Evolutionary conservation across 2,888 invertebrate genomes (phyloP).

Genomic region (Ptilodon capucinus): DNA sequence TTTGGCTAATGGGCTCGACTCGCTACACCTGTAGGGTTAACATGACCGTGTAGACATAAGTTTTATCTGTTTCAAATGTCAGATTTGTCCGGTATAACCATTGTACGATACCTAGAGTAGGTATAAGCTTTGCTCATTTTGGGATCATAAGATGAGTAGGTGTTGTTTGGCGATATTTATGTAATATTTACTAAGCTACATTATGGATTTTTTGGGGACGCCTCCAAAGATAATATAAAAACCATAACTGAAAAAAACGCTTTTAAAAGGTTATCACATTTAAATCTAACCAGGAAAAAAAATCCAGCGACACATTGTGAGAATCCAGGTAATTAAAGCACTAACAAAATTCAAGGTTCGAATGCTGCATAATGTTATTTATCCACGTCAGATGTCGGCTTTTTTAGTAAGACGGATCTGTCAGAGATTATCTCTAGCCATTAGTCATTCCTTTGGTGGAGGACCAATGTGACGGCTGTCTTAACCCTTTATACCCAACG

Average conservation of each 20-base stretch:
- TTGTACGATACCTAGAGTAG: too few species aligned
- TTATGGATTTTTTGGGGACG: too few species aligned
- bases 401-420: conserved; percentile 80
- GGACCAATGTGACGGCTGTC: conserved; percentile 78
- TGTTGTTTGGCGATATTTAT: too few species aligned
- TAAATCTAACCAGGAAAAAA: conserved; percentile 27
- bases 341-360: conserved; percentile 65
- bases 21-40: too few species aligned
- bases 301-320: conserved; percentile 68
- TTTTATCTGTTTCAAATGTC: too few species aligned
- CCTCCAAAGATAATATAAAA: too few species aligned
- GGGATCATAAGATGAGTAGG: too few species aligned
- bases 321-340: conserved; percentile 79
- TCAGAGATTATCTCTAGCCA: conserved; percentile 77
- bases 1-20: too few species aligned
- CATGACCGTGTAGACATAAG: too few species aligned
- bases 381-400: conserved; percentile 76
- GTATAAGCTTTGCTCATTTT: too few species aligned
- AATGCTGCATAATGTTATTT: conserved; percentile 77
- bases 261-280: conserved; percentile 6
- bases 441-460: conserved; percentile 76
- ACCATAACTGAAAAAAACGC: conserved; percentile 4
- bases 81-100: too few species aligned
- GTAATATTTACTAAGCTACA: too few species aligned
- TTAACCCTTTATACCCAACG: conserved; percentile 82